A percentile compares a stretch with the other conserved stretches of the same genome.
phyloP scores from a whole-genome alignment of 2,113 vertebrate species.

The Glaucidium brasilianum region DNA sequence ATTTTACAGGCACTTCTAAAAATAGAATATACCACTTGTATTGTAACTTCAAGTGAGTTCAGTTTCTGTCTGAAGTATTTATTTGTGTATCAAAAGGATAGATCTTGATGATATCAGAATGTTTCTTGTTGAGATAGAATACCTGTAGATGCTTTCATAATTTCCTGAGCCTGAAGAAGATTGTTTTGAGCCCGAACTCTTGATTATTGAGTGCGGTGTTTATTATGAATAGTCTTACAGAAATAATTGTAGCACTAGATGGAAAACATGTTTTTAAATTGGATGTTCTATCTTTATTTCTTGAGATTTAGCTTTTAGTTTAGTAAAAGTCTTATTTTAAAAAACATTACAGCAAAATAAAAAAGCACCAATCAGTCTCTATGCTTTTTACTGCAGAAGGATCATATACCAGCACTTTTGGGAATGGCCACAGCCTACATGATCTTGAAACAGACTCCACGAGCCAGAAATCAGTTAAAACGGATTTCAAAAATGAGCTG shows the following conservation, averaged over 20 bases:
- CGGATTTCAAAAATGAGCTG: slow-evolving; percentile 95
- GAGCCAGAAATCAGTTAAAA: slow-evolving; percentile 94
- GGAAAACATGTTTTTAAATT: background rate
- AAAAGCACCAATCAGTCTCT: background rate
- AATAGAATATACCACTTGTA: background rate
- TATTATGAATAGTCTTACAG: background rate
- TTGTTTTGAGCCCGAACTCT: background rate
- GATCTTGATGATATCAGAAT: background rate
- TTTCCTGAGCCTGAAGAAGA: background rate
- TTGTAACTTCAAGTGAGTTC: background rate
- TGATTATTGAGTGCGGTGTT: background rate
- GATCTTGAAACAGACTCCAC: slow-evolving; percentile 94
- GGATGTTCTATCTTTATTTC: background rate
- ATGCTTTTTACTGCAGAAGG: slow-evolving; percentile 79
- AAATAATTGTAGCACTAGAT: background rate
- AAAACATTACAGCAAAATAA: background rate
- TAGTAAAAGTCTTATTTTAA: background rate
- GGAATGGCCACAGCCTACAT: slow-evolving; percentile 96
- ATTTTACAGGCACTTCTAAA: background rate
- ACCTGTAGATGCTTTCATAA: background rate
- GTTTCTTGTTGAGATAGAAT: background rate
- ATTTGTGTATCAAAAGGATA: background rate
- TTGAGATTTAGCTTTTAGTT: background rate
- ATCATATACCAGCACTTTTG: slow-evolving; percentile 91
- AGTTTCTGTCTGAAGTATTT: background rate